Conservation (phyloP, 2,797 vertebrate genomes). For the Huso huso region DNA sequence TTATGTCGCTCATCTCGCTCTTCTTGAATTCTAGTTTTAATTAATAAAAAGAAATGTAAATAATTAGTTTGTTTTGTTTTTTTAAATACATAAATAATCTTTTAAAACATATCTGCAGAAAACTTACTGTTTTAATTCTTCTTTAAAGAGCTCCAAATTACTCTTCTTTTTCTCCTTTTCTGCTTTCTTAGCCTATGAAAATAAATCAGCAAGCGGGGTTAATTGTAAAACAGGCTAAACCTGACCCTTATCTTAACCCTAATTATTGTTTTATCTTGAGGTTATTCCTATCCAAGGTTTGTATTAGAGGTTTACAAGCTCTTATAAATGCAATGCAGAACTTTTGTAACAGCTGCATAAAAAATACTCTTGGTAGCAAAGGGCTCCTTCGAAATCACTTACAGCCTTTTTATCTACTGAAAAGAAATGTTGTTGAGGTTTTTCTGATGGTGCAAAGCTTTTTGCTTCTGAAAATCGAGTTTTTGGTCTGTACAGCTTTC, state of each 20-base stretch:
- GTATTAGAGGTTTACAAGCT: too few species aligned
- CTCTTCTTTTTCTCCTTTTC: slow-evolving; percentile 99
- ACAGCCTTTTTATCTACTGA: slow-evolving; percentile 87
- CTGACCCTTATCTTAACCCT: too few species aligned
- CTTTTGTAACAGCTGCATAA: too few species aligned
- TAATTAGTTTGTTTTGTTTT: background rate
- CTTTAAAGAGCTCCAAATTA: slow-evolving; percentile 97
- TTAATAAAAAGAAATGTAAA: background rate
- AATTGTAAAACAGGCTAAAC: too few species aligned
- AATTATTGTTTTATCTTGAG: too few species aligned
- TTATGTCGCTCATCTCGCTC: slow-evolving; percentile 93
- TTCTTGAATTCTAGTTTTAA: slow-evolving; percentile 80
- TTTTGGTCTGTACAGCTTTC: slow-evolving; percentile 94
- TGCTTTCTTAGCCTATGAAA: slow-evolving; percentile 60
- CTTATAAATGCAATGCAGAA: too few species aligned
- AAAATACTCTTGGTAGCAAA: too few species aligned
- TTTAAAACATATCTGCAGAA: background rate
- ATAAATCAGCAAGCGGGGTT: too few species aligned
- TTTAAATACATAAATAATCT: too few species aligned
- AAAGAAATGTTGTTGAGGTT: slow-evolving; percentile 65
- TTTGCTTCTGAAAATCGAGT: slow-evolving; percentile 82
- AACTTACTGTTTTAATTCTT: slow-evolving; percentile 96
- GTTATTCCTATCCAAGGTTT: too few species aligned
- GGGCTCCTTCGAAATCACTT: slow-evolving; percentile 41
- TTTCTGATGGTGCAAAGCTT: slow-evolving; percentile 69